phyloP scores from a whole-genome alignment of 2,888 invertebrate genomes.

The Andrena bucephala region DNA sequence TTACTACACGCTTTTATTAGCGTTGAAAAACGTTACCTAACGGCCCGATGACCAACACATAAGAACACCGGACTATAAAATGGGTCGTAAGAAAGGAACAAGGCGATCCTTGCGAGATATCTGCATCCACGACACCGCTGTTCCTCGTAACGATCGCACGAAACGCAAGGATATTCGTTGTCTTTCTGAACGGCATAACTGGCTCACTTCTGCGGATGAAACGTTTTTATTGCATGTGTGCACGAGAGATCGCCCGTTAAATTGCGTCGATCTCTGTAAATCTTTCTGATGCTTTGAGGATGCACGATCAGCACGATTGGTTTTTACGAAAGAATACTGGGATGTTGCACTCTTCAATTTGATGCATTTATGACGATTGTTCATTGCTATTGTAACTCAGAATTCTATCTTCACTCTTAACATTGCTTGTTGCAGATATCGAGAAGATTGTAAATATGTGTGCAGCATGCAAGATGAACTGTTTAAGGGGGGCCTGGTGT shows the following conservation, averaged over 20 bases:
- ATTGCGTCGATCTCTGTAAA: conserved; percentile 15
- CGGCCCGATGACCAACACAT: conserved; percentile 24
- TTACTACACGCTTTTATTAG: conserved; percentile 37
- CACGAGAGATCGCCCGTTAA: background rate
- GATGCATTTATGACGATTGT: no score
- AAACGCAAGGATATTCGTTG: conserved; percentile 41
- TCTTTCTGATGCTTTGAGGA: background rate
- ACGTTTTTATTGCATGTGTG: conserved; percentile 18
- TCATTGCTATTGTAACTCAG: no score
- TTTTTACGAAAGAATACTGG: no score
- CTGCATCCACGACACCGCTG: background rate
- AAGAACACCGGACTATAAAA: conserved; percentile 37
- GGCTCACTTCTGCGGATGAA: background rate
- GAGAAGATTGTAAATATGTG: no score
- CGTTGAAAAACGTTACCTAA: conserved; percentile 7
- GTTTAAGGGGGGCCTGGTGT: no score
- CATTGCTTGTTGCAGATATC: no score
- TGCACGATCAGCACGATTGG: background rate
- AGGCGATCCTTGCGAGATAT: conserved; percentile 7
- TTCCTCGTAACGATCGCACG: conserved; percentile 18
- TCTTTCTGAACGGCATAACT: conserved; percentile 14
- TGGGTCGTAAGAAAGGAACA: conserved; percentile 33
- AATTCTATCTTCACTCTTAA: no score
- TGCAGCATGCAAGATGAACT: no score
- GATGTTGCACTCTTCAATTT: no score